Conservation (phyloP, 2,113 vertebrate genomes). For the Entomyzon cyanotis region DNA sequence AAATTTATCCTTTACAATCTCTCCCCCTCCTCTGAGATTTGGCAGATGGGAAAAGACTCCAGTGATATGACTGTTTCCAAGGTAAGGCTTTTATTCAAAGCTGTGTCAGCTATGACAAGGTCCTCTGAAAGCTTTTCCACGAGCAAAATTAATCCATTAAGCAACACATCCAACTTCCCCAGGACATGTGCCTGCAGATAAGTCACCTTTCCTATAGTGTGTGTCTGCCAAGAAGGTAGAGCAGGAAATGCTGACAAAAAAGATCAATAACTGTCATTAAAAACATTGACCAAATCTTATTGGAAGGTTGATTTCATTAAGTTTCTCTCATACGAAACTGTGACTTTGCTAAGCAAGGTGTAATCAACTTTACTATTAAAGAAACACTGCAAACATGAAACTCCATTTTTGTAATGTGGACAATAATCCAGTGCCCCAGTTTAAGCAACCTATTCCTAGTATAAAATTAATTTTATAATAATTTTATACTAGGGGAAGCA, state of each 20-base stretch:
- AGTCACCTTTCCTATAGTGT: background rate
- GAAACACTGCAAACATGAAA: background rate
- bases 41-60: background rate
- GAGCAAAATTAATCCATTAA: slow-evolving; percentile 45
- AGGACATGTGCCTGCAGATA: background rate
- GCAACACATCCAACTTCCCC: background rate
- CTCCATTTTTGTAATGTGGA: accelerated
- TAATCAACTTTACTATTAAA: background rate
- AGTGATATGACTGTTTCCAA: background rate
- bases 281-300: slow-evolving; percentile 1
- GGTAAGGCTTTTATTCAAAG: slow-evolving; percentile 16
- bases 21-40: background rate
- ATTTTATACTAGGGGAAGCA: background rate
- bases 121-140: slow-evolving; percentile 21
- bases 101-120: background rate
- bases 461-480: background rate
- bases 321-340: background rate
- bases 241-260: background rate
- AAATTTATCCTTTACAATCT: background rate
- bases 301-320: background rate
- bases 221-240: background rate
- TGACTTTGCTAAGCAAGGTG: background rate
- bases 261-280: slow-evolving; percentile 27
- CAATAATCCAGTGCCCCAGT: background rate
- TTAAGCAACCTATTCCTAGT: background rate